phyloP scores from a whole-genome alignment of 2,888 invertebrate species.

The Corythucha ciliata region DNA sequence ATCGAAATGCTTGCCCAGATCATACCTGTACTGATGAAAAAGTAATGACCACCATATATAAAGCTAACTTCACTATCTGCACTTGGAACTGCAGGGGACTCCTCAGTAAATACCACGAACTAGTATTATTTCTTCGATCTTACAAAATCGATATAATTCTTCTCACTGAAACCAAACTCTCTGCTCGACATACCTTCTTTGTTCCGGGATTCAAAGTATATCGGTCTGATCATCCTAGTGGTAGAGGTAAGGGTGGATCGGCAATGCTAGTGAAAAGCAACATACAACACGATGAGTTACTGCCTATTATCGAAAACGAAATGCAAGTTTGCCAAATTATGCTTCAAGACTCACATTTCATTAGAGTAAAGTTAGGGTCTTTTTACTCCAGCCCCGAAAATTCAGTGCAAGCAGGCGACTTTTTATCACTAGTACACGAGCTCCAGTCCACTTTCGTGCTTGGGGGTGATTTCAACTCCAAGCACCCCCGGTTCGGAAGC shows the following conservation, averaged over 20 bases:
- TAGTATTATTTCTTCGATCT: not conserved
- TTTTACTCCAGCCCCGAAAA: conserved; percentile 7
- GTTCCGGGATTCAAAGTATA: not conserved
- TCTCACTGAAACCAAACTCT: not conserved
- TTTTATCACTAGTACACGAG: not conserved
- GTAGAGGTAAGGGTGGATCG: not conserved
- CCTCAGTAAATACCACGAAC: not conserved
- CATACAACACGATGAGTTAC: conserved; percentile 1
- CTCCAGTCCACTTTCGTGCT: not conserved
- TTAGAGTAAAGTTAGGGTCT: not conserved
- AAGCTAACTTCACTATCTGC: not conserved
- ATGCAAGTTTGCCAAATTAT: conserved; percentile 7
- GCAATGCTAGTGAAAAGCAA: conserved; percentile 5
- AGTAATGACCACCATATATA: not conserved
- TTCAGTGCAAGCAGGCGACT: not conserved
- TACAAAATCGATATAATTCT: conserved; percentile 5
- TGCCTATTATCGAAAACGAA: conserved; percentile 11
- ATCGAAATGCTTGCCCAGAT: conserved; percentile 1
- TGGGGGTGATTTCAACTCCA: conserved; percentile 5
- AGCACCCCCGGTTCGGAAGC: too few species aligned
- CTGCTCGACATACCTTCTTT: conserved; percentile 1
- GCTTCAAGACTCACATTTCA: not conserved
- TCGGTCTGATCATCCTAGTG: not conserved
- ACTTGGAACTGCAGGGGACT: conserved; percentile 1
- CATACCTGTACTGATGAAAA: conserved; percentile 7